Percentiles rank a stretch among this genome's conserved stretches.
phyloP scores from a whole-genome alignment of 2,113 vertebrate species.

The Mustela nigripes region DNA sequence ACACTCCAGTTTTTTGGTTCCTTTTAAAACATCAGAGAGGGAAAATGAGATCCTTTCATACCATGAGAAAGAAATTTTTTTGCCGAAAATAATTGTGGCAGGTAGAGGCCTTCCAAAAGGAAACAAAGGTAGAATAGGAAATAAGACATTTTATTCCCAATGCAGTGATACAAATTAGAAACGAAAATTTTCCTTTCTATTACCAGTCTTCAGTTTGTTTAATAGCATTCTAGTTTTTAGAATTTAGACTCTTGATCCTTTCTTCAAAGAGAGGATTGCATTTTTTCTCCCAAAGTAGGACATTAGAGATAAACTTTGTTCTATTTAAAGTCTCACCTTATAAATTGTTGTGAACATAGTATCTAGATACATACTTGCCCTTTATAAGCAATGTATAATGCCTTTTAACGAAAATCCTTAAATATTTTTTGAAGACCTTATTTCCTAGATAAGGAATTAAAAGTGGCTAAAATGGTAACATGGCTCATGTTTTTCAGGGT shows the following conservation, averaged over 20 bases:
- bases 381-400: background rate
- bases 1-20: conserved; percentile 97
- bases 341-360: background rate
- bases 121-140: conserved; percentile 35
- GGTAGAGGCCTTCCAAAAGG: background rate
- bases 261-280: background rate
- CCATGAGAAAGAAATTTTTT: background rate
- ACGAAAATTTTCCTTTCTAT: background rate
- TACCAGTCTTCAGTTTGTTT: background rate
- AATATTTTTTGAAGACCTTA: background rate
- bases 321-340: conserved; percentile 8
- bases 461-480: background rate
- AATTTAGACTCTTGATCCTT: conserved; percentile 37
- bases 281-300: conserved; percentile 48
- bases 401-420: conserved; percentile 27
- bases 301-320: background rate
- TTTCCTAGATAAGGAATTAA: conserved; percentile 7
- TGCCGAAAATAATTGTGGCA: background rate
- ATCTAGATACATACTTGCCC: background rate
- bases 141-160: background rate
- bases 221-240: conserved; percentile 28
- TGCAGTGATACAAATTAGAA: background rate
- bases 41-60: background rate
- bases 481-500: conserved; percentile 1
- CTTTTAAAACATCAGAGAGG: conserved; percentile 83